Conservation (phyloP, 2,888 invertebrate genomes). For the Melikaiella ostensackeni region DNA sequence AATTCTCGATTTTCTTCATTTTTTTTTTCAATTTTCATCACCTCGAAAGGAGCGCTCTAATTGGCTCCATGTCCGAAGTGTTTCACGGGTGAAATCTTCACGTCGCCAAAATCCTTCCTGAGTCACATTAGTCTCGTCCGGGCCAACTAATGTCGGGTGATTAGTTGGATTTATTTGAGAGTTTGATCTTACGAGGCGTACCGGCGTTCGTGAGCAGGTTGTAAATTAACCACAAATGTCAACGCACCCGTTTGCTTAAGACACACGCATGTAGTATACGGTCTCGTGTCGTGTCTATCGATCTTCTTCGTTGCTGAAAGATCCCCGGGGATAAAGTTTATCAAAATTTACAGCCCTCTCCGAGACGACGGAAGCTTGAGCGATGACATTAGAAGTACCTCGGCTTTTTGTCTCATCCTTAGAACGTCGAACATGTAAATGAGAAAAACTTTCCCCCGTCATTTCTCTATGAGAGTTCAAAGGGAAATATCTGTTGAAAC, state of each 20-base stretch:
- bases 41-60: conserved; percentile 8
- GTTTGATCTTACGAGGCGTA: conserved; percentile 54
- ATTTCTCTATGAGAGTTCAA: background rate
- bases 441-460: background rate
- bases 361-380: conserved; percentile 13
- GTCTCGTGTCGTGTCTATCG: conserved; percentile 34
- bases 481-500: too few species aligned
- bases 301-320: conserved; percentile 16
- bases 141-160: conserved; percentile 35
- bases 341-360: conserved; percentile 31
- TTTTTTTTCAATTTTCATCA: conserved; percentile 12
- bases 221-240: conserved; percentile 38
- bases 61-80: conserved; percentile 31
- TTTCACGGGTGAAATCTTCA: conserved; percentile 38
- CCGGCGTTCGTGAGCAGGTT: conserved; percentile 50
- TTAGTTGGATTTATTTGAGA: conserved; percentile 49
- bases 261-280: background rate
- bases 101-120: conserved; percentile 36
- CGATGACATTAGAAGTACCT: background rate
- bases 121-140: conserved; percentile 35
- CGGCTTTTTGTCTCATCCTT: background rate
- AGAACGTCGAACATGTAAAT: background rate
- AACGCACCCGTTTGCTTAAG: conserved; percentile 31
- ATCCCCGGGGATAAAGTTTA: conserved; percentile 31
- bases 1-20: background rate